Base-by-base conservation (phyloP, 2,888 invertebrate genomes). In the Drosophila helvetica region DNA sequence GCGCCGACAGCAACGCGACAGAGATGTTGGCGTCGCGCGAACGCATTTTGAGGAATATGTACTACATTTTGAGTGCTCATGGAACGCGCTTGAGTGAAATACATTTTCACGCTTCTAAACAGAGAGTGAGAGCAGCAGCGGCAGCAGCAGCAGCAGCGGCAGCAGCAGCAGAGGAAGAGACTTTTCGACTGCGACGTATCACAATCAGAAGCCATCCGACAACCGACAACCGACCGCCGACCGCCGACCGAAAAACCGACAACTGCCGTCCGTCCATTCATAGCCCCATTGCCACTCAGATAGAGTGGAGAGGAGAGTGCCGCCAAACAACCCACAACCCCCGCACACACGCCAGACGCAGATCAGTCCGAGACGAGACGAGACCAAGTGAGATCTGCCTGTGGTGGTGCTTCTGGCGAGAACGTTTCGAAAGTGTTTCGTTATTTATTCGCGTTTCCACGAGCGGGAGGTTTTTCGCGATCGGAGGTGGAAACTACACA, bases 101-200 rank as follows among this genome's bases (percentile, higher is more conserved):
- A 88, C 74, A 86, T 84, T 84, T 84, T 84, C 88, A 86, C 84
- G 86, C 83, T 84, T 85, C 86, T 87, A 83, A 83, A 85, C 85
- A 77, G 88, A 85, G 84, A 75, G 81, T 65, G 80, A 64, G 60
- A 74, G 57, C 70, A 47, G 52, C 45, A 67, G 38, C 65, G 71
- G 25, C 38, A 56, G 56, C 67, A 51, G 15, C 55, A 56, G 59
- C 70, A 53, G 30, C 63, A 42, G 17, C n/a, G n/a, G n/a, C 42
- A 81, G 30, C 42, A 54, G 56, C 62, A 53, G 17, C 59, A 56
- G 67, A 74, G 61, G 71, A 75, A 82, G 81, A 82, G 81, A 82
- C 83, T 83, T 77, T 73, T 75, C 55, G 85, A 83, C 87, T 78
- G 65, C 82, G 73, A 80, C 75, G 65, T 66, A 66, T 66, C 65